Evolutionary conservation across 1,140 invertebrate genomes (phyloP), one percentile per base, ranked within the genome.

Genomic region (Bombus pascuorum): DNA sequence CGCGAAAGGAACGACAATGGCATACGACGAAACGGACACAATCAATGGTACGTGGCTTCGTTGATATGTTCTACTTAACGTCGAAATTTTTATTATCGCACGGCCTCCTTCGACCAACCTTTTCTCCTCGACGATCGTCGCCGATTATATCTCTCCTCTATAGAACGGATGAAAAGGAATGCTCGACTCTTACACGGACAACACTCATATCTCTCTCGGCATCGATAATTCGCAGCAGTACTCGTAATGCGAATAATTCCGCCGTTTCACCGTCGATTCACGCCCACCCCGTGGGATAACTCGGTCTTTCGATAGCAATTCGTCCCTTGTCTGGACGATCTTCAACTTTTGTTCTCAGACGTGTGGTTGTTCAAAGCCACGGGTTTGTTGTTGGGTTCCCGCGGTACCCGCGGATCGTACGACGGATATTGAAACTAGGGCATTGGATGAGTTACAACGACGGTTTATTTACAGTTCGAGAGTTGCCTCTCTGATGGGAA

Each of bases 1-100:
- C 68, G 72, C 81, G 87, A 86, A 78, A 73, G 66, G 79, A 83
- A 76, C 72, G 39, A 28, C 42, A 62, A 74, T 34, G 6, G 83
- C 22, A 37, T 83, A 86, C 90, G 83, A 91, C 81, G 81, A 89
- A 77, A 89, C 81, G 81, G 74, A 71, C 70, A 86, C 79, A 87
- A 85, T 87, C 70, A 86, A 89, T 82, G 81, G 78, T 90, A 91
- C 85, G 86, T 84, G 74, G 76, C 62, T 92, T 93, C 92, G 92
- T 93, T 93, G 92, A 93, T 93, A 93, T 92, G 91, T 93, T 80
- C 91, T 91, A 90, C 90, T 90, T 91, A 91, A 90, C 78, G 57
- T 77, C 85, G 81, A 87, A 87, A 91, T 83, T 86, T 78, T 90
- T 91, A 90, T 92, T 92, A 91, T 92, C 90, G 90, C 91, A 91